Base-by-base conservation (phyloP, 92 coral and sea anemone species). In the Palythoa heliodiscus region DNA sequence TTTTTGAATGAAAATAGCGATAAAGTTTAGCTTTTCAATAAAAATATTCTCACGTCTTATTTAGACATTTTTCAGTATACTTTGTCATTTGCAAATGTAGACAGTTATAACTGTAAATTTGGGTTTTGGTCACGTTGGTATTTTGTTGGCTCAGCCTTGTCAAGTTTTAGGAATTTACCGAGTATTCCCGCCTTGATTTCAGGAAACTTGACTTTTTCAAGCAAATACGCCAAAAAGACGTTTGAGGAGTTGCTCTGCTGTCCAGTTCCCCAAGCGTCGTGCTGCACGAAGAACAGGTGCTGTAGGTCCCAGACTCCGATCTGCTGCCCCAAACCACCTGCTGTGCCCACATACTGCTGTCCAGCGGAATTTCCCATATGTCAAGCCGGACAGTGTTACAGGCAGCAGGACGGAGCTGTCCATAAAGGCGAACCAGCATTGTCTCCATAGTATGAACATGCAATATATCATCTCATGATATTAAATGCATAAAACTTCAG, bases 261-360 rank as follows among this genome's bases (percentile, higher is more conserved):
- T 22, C 81, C 81, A 12, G 5, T 24, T 6, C 81, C 81, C 52
- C 23, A 76, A 67, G 81, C 81, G 11, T 19, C 69, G 29, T 95
- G 98, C 67, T 95, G 98, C 70, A 86, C 87, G 11, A 86, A 91
- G 67, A 89, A 95, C 91, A 81, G 17, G 52, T 95, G 98, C 78
- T 95, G 98, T 23, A 55, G 64, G 16, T 22, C 87, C 40, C 82
- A 85, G 35, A 79, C 83, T 61, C 82, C 90, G 16, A 54, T 89
- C 70, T 90, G 93, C 82, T 91, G 95, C 55, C 91, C 92, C 11
- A 68, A 75, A 0, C 84, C 89, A 15, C 92, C 92, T 17, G 92
- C 89, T 37, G 89, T 55, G 52, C 93, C 95, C 35, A 73, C 89
- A 5, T 72, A 48, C 71, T 93, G 96, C 86, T 93, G 96, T 20